These are phyloP conservation scores for Teleogryllus occipitalis DNA, from an alignment of 1,140 invertebrate species.

Conservation along the genomic window DNA sequence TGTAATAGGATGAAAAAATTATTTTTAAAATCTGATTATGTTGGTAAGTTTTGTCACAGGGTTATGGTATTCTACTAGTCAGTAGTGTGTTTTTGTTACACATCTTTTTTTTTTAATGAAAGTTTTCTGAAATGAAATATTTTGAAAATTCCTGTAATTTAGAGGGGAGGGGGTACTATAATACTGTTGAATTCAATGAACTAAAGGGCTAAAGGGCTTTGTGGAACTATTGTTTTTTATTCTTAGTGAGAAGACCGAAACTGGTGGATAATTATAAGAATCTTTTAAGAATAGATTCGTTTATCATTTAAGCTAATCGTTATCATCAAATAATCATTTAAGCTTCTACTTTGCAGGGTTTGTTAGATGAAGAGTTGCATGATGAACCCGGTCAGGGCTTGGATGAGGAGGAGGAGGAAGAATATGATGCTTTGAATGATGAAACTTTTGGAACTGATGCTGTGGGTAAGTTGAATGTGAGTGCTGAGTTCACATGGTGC, in stretches of 20 bases:
- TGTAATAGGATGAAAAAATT: too few species aligned
- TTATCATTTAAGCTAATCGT: neutral
- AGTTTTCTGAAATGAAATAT: neutral
- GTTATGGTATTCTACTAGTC: too few species aligned
- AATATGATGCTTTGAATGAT: conserved; percentile 83
- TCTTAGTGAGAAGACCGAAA: neutral
- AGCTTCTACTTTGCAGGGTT: conserved; percentile 7
- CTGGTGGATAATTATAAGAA: neutral
- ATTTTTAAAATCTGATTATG: too few species aligned
- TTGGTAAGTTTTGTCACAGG: too few species aligned
- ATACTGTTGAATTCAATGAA: neutral
- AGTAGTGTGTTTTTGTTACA: neutral
- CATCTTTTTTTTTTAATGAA: neutral
- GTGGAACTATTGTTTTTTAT: neutral
- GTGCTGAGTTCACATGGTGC: too few species aligned
- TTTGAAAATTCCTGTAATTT: too few species aligned
- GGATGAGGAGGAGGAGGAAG: conserved; percentile 58
- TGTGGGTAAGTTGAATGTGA: conserved; percentile 24
- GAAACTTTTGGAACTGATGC: conserved; percentile 77
- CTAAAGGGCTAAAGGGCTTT: neutral
- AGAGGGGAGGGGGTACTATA: neutral
- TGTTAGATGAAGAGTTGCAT: conserved; percentile 16
- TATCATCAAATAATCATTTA: neutral
- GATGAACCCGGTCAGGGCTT: conserved; percentile 18
- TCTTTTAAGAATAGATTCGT: neutral